These are phyloP conservation scores for Subanguina moxae DNA, from an alignment of 1,140 invertebrate genomes.

Conservation along the genomic window DNA sequence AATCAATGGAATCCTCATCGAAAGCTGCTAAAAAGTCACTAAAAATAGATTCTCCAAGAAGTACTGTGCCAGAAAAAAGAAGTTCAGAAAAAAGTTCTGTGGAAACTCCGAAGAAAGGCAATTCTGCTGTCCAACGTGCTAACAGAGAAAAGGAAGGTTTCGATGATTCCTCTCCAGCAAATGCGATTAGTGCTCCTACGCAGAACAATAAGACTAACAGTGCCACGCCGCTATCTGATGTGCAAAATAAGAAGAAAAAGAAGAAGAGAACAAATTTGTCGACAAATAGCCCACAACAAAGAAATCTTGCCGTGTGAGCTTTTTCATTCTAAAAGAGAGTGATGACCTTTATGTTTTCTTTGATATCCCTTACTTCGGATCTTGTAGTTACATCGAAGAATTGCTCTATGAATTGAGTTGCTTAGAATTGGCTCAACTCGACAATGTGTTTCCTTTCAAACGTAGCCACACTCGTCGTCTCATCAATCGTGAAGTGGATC, in stretches of 20 bases:
- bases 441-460: background rate
- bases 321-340: too few species aligned
- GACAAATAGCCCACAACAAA: too few species aligned
- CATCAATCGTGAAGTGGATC: conserved; percentile 3
- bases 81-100: background rate
- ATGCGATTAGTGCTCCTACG: conserved; percentile 24
- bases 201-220: conserved; percentile 12
- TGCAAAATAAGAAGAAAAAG: conserved; percentile 30
- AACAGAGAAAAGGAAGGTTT: conserved; percentile 24
- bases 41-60: too few species aligned
- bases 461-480: conserved; percentile 4
- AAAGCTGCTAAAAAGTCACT: too few species aligned
- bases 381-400: conserved; percentile 12
- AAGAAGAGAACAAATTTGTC: too few species aligned
- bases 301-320: too few species aligned
- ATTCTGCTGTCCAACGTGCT: conserved; percentile 4
- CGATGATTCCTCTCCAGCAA: conserved; percentile 25
- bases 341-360: too few species aligned
- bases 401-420: background rate
- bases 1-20: too few species aligned
- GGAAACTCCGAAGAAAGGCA: background rate
- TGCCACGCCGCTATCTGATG: conserved; percentile 6
- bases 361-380: too few species aligned
- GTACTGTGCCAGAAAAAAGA: too few species aligned
- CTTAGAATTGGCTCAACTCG: background rate